Percentiles rank a stretch among this genome's conserved stretches.
These are phyloP conservation scores for Halyomorpha halys DNA, from an alignment of 1,140 invertebrate species.

Conservation along the genomic window DNA sequence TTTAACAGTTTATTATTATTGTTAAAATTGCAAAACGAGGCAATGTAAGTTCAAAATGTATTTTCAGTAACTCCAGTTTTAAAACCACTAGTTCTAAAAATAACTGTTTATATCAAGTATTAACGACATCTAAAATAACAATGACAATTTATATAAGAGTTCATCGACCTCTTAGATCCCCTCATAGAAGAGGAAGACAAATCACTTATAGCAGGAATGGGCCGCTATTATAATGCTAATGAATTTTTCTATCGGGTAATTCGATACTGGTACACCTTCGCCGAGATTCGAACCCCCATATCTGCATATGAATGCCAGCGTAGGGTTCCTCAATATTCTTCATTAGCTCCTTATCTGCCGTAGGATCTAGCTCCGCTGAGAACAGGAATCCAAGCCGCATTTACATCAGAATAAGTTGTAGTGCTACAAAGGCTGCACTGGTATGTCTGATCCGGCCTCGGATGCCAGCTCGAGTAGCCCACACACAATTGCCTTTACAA, in stretches of 20 bases:
- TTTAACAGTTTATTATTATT: no score
- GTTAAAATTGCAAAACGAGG: no score
- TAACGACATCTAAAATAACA: no score
- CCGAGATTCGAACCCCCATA: neutral
- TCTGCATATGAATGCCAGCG: conserved; percentile 13
- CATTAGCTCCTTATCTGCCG: conserved; percentile 7
- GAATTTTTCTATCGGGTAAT: conserved; percentile 8
- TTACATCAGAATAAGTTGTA: conserved; percentile 11
- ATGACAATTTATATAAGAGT: neutral
- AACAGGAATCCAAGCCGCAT: neutral
- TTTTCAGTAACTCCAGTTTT: no score
- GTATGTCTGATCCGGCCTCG: no score
- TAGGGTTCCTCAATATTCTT: conserved; percentile 9
- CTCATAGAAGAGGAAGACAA: conserved; percentile 1
- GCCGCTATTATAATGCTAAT: conserved; percentile 3
- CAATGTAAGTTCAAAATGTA: no score
- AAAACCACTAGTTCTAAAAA: no score
- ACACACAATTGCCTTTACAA: no score
- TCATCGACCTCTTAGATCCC: neutral
- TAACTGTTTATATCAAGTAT: no score
- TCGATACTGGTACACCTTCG: conserved; percentile 10
- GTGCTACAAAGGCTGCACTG: no score
- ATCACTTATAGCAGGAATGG: neutral
- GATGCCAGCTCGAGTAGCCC: no score
- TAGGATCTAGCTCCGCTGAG: conserved; percentile 1